Evolutionary conservation across 2,113 vertebrate species (phyloP).

Genomic region (Ceyx cyanopectus): DNA sequence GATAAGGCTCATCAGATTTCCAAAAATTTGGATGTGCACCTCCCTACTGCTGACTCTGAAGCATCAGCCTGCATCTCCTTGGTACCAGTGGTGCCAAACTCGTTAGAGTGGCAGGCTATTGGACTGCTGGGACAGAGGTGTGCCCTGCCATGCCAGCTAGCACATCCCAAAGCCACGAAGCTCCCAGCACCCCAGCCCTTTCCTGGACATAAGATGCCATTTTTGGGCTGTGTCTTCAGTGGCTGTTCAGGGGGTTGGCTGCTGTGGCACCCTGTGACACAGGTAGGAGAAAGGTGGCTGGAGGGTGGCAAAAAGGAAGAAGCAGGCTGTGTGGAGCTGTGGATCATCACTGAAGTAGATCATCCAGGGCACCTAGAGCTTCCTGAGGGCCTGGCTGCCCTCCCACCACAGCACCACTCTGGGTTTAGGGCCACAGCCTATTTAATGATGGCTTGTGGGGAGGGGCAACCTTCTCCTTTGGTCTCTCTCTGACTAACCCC

Average conservation of each 20-base stretch:
- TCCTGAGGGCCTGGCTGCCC: background rate
- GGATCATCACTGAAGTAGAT: background rate
- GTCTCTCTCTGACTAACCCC: background rate
- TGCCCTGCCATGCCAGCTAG: background rate
- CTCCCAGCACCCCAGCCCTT: rapidly evolving
- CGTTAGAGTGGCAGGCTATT: rapidly evolving
- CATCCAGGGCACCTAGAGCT: background rate
- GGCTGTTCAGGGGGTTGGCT: rapidly evolving
- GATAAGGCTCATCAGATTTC: background rate
- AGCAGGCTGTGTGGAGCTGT: background rate
- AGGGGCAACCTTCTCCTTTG: background rate
- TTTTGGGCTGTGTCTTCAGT: rapidly evolving
- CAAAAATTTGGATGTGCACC: background rate
- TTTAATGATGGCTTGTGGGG: background rate
- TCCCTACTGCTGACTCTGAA: background rate
- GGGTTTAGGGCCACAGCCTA: background rate
- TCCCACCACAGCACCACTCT: background rate
- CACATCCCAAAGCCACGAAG: background rate
- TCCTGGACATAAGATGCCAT: background rate
- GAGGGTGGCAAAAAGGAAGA: background rate
- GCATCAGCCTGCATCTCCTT: background rate
- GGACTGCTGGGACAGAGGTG: background rate
- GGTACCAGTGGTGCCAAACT: background rate
- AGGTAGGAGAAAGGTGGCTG: background rate
- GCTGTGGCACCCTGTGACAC: background rate